A percentile compares a stretch with the other conserved stretches of the same genome.
Conservation (phyloP, 2,797 vertebrate species). For the Crax fasciolata region DNA sequence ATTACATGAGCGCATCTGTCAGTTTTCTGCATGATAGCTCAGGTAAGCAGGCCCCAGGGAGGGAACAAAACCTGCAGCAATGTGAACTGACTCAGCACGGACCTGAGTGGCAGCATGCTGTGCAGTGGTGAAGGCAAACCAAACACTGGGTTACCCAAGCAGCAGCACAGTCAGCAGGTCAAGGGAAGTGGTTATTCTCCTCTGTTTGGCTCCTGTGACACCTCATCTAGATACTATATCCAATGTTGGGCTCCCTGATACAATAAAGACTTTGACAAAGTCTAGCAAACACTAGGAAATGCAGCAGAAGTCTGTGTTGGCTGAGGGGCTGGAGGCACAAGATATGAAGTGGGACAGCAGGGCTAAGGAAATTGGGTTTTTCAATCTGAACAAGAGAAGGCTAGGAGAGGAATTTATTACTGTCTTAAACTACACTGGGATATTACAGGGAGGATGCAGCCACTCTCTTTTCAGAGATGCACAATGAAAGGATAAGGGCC, state of each 20-base stretch:
- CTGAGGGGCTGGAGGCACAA: not conserved
- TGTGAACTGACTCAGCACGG: not conserved
- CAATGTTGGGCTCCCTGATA: not conserved
- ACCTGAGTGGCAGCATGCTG: too few relatives aligned
- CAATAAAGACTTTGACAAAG: not conserved
- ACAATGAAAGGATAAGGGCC: not conserved
- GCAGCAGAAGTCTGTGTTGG: not conserved
- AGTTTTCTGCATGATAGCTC: not conserved
- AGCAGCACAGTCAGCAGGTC: not conserved
- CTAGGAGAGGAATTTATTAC: not conserved
- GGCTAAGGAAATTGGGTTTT: not conserved
- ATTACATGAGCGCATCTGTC: not conserved
- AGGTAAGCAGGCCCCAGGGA: not conserved
- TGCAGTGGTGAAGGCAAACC: not conserved
- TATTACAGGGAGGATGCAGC: not conserved
- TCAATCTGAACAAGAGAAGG: not conserved
- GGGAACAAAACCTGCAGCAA: not conserved
- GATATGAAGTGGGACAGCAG: too few relatives aligned
- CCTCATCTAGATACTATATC: not conserved
- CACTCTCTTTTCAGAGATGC: not conserved
- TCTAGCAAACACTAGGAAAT: not conserved
- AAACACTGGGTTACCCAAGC: not conserved
- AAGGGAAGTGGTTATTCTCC: not conserved
- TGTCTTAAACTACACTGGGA: not conserved
- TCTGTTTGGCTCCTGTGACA: not conserved